phyloP scores from a whole-genome alignment of 2,113 vertebrate species.

The Serinus canaria region DNA sequence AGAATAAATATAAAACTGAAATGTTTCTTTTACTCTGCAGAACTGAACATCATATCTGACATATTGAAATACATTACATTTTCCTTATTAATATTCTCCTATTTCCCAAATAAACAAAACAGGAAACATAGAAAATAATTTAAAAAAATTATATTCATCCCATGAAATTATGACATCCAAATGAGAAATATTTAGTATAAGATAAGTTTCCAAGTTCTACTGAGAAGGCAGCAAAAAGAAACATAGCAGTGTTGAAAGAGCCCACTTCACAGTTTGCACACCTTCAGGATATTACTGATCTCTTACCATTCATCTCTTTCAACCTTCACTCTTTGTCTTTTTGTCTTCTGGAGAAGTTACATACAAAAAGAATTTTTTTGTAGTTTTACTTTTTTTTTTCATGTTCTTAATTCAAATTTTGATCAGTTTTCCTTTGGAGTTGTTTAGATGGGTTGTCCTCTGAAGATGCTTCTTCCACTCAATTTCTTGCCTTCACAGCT shows the following conservation, averaged over 20 bases:
- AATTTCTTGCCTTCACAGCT: not conserved
- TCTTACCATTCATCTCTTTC: not conserved
- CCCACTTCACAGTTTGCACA: not conserved
- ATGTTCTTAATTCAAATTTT: not conserved
- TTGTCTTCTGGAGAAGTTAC: not conserved
- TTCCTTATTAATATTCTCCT: not conserved
- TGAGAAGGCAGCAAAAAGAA: not conserved
- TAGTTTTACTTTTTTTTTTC: not conserved
- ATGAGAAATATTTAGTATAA: not conserved
- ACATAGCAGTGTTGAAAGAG: not conserved
- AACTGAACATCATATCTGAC: not conserved
- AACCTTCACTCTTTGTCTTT: not conserved
- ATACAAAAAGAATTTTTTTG: not conserved
- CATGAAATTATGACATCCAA: not conserved
- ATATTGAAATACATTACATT: not conserved
- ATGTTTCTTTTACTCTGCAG: not conserved
- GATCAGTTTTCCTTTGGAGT: not conserved
- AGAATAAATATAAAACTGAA: not conserved
- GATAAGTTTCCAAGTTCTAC: not conserved
- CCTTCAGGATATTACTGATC: not conserved
- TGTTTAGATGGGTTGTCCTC: not conserved
- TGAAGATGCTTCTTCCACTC: not conserved
- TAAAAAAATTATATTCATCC: not conserved
- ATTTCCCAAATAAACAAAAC: not conserved
- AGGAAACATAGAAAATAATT: not conserved